These are phyloP conservation scores for Odontesthes bonariensis DNA, from an alignment of 2,113 vertebrate genomes.

Conservation along the genomic window DNA sequence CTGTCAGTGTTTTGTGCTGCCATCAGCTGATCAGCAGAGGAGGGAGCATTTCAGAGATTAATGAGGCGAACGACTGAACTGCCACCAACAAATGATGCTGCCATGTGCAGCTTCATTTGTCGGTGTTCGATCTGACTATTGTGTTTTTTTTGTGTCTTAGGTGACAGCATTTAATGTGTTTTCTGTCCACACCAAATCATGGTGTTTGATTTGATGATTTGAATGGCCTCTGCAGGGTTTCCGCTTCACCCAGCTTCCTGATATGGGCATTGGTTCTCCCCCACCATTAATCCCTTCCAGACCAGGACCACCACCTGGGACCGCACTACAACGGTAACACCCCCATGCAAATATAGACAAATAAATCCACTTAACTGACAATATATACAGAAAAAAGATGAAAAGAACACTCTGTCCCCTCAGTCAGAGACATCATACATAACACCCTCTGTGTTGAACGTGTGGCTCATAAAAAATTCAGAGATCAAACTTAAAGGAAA, in stretches of 20 bases:
- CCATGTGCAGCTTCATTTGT: background rate
- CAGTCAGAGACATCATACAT: background rate
- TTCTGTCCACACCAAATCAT: background rate
- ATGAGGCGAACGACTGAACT: slow-evolving; percentile 16
- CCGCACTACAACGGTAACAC: slow-evolving; percentile 87
- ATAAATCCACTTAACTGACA: background rate
- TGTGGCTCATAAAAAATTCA: slow-evolving; percentile 2
- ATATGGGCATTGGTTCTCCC: slow-evolving; percentile 96
- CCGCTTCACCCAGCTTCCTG: slow-evolving; percentile 97
- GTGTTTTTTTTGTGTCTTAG: too few relatives aligned
- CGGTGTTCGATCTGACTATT: too few relatives aligned
- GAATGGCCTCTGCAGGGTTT: slow-evolving; percentile 87
- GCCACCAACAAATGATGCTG: slow-evolving; percentile 10
- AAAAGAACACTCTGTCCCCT: background rate
- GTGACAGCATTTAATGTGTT: background rate
- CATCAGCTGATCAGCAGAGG: slow-evolving; percentile 22
- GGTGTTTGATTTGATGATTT: background rate
- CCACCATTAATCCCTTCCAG: slow-evolving; percentile 94
- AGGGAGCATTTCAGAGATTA: slow-evolving; percentile 27
- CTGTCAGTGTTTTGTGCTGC: background rate
- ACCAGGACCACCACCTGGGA: slow-evolving; percentile 90
- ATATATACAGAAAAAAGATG: background rate
- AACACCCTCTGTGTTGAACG: background rate
- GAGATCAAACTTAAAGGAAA: background rate
- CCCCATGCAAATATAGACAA: background rate